These are phyloP conservation scores for Aulostomus chinensis DNA, from an alignment of 2,797 vertebrate species.

Conservation along the genomic window DNA sequence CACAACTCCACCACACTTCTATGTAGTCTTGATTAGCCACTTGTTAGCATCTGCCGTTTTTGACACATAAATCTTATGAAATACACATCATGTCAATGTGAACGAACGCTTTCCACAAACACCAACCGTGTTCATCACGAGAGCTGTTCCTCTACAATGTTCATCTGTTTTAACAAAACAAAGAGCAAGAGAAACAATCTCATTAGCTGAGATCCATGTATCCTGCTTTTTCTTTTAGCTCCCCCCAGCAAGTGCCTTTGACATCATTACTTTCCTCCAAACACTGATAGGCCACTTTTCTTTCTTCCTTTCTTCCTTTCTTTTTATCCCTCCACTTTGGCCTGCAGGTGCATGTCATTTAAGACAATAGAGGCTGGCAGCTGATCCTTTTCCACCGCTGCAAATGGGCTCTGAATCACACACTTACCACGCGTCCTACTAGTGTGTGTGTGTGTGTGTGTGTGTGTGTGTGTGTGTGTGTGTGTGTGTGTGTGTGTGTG, in stretches of 20 bases:
- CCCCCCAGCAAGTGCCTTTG: slow-evolving; percentile 1
- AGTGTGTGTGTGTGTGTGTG: slow-evolving; percentile 2
- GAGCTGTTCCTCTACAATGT: not conserved
- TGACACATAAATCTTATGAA: too few relatives aligned
- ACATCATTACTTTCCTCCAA: slow-evolving; percentile 37
- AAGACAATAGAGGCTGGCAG: slow-evolving; percentile 60
- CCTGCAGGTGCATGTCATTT: slow-evolving; percentile 70
- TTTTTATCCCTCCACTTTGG: slow-evolving; percentile 37
- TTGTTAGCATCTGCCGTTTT: too few relatives aligned
- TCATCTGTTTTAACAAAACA: slow-evolving; percentile 21
- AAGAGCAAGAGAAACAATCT: slow-evolving; percentile 46
- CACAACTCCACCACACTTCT: too few relatives aligned
- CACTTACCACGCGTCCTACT: slow-evolving; percentile 20
- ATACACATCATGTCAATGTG: too few relatives aligned
- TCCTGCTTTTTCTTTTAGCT: not conserved
- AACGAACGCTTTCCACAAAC: not conserved
- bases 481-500: slow-evolving; percentile 18
- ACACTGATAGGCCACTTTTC: slow-evolving; percentile 14
- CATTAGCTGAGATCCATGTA: slow-evolving; percentile 61
- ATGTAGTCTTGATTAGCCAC: too few relatives aligned
- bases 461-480: slow-evolving; percentile 13
- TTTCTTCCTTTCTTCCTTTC: not conserved
- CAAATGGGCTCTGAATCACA: slow-evolving; percentile 57
- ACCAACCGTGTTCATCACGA: not conserved
- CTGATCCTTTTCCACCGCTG: slow-evolving; percentile 54